Conservation (phyloP, 2,797 vertebrate genomes). For the Potorous gilbertii region DNA sequence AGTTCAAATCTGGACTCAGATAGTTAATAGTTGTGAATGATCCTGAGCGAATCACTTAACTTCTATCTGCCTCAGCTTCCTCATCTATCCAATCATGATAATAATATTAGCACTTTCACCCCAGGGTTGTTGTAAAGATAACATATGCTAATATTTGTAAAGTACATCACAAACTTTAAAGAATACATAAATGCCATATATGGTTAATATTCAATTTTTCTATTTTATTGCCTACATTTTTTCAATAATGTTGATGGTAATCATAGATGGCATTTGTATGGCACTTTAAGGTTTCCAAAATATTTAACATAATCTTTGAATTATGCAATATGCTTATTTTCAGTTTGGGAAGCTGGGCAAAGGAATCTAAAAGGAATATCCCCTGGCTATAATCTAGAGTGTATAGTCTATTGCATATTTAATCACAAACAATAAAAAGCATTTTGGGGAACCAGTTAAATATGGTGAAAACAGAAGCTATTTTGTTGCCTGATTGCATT, state of each 20-base stretch:
- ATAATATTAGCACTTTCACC: too few species aligned
- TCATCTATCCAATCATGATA: not conserved
- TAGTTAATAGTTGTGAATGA: not conserved
- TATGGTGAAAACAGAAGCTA: not conserved
- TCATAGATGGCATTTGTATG: not conserved
- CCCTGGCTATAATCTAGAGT: not conserved
- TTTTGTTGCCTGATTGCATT: not conserved
- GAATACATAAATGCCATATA: not conserved
- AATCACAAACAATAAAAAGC: not conserved
- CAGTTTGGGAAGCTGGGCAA: not conserved
- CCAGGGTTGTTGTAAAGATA: not conserved
- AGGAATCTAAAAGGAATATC: not conserved
- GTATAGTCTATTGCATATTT: not conserved
- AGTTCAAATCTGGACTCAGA: not conserved
- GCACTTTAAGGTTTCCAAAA: not conserved
- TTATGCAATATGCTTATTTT: not conserved
- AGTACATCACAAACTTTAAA: not conserved
- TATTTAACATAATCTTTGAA: not conserved
- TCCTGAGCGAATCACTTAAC: not conserved
- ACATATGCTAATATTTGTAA: conserved; percentile 3
- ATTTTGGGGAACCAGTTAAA: not conserved
- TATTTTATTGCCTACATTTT: not conserved
- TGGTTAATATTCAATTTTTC: not conserved
- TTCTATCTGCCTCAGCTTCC: not conserved
- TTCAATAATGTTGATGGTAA: not conserved